These are phyloP conservation scores for Stomatorhinus walkeri DNA, from an alignment of 2,797 vertebrate species.

Conservation along the genomic window DNA sequence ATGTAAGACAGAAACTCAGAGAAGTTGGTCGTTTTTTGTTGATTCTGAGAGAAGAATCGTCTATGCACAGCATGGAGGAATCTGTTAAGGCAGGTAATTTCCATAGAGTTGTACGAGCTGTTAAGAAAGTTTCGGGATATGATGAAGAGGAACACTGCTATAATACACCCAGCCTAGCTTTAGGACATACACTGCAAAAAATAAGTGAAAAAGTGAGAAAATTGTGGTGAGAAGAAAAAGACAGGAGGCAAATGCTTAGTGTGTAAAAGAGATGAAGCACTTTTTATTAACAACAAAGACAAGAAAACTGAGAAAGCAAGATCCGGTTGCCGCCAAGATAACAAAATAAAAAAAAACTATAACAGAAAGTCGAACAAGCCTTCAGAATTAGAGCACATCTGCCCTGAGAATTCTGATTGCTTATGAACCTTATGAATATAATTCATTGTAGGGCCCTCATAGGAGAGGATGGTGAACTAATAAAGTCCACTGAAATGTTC, in stretches of 20 bases:
- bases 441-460: slow-evolving; percentile 33
- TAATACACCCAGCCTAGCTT: background rate
- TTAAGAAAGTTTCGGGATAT: slow-evolving; percentile 31
- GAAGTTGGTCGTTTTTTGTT: slow-evolving; percentile 31
- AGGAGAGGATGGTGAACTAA: slow-evolving; percentile 33
- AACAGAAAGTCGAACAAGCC: too few species aligned
- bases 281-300: too few species aligned
- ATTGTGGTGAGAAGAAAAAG: too few species aligned
- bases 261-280: too few species aligned
- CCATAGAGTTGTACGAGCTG: slow-evolving; percentile 27
- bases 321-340: too few species aligned
- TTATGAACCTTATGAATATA: slow-evolving; percentile 23
- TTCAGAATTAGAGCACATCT: too few species aligned
- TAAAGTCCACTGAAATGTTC: slow-evolving; percentile 31
- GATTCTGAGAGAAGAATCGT: slow-evolving; percentile 17
- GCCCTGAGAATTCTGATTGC: too few species aligned
- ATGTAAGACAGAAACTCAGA: slow-evolving; percentile 27
- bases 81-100: slow-evolving; percentile 35
- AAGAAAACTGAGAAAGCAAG: too few species aligned
- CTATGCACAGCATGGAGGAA: slow-evolving; percentile 29
- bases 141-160: slow-evolving; percentile 24
- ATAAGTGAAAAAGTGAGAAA: too few species aligned
- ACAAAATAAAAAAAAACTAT: too few species aligned
- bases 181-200: slow-evolving; percentile 28
- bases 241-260: too few species aligned